phyloP scores from a whole-genome alignment of 2,113 vertebrate species.

The Thalassarche chlororhynchos region DNA sequence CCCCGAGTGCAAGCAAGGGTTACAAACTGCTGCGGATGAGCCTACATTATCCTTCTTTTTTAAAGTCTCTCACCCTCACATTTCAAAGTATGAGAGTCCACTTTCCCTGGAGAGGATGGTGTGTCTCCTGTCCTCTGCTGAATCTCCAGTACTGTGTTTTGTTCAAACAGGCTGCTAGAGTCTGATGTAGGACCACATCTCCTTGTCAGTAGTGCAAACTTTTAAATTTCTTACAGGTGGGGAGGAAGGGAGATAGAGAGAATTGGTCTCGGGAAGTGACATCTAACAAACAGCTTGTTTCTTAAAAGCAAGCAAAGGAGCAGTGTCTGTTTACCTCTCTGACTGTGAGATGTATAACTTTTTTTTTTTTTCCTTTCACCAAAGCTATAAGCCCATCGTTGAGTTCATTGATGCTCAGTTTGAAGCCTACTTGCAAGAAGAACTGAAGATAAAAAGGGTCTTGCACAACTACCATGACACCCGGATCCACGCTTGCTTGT shows the following conservation, averaged over 20 bases:
- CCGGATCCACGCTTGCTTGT: slow-evolving; percentile 93
- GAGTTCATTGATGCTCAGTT: slow-evolving; percentile 98
- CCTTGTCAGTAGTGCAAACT: not conserved
- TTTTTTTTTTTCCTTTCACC: not conserved
- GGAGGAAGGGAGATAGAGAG: not conserved
- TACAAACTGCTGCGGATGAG: not conserved
- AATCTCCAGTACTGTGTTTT: not conserved
- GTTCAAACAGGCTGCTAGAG: not conserved
- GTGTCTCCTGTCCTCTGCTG: not conserved
- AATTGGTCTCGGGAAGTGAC: not conserved
- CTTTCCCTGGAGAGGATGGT: not conserved
- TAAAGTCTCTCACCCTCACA: not conserved
- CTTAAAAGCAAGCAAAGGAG: not conserved
- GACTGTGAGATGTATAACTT: not conserved
- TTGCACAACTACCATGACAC: slow-evolving; percentile 96
- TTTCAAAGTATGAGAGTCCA: not conserved
- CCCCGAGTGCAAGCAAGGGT: not conserved
- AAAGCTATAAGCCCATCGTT: slow-evolving; percentile 95
- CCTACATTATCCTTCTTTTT: not conserved
- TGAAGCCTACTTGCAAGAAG: slow-evolving; percentile 96
- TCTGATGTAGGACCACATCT: not conserved
- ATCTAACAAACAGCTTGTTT: not conserved
- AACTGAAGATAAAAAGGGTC: slow-evolving; percentile 94
- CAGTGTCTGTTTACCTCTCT: not conserved
- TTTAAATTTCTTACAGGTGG: not conserved